phyloP scores from a whole-genome alignment of 2,113 vertebrate genomes.

The Hydrolagus affinis region DNA sequence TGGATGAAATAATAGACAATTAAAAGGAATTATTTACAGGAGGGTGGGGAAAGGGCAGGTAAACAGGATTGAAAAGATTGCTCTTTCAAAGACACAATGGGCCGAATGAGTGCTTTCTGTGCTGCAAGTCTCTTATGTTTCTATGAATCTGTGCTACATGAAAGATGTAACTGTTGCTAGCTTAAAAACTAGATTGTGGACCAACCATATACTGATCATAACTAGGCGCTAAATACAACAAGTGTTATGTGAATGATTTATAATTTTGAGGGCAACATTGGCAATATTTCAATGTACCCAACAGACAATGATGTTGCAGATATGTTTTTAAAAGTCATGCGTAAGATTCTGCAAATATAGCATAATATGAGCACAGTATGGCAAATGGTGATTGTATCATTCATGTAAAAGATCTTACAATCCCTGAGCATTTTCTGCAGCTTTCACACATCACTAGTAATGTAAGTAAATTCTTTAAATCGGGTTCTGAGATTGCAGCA shows the following conservation, averaged over 20 bases:
- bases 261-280: background rate
- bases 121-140: too few relatives aligned
- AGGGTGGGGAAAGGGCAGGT: too few relatives aligned
- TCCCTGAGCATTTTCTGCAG: too few relatives aligned
- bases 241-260: background rate
- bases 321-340: background rate
- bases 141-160: background rate
- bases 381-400: background rate
- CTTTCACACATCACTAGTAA: too few relatives aligned
- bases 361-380: too few relatives aligned
- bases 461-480: too few relatives aligned
- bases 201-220: background rate
- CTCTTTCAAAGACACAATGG: too few relatives aligned
- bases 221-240: background rate
- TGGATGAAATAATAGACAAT: background rate
- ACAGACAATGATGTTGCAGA: background rate
- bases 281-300: background rate
- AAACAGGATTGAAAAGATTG: too few relatives aligned
- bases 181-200: background rate
- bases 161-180: background rate
- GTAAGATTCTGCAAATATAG: background rate
- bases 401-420: background rate
- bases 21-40: background rate
- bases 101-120: too few relatives aligned
- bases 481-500: too few relatives aligned